Percentiles rank a stretch among this genome's conserved stretches.
Conservation (phyloP, 2,113 vertebrate genomes). For the Columbina picui region DNA sequence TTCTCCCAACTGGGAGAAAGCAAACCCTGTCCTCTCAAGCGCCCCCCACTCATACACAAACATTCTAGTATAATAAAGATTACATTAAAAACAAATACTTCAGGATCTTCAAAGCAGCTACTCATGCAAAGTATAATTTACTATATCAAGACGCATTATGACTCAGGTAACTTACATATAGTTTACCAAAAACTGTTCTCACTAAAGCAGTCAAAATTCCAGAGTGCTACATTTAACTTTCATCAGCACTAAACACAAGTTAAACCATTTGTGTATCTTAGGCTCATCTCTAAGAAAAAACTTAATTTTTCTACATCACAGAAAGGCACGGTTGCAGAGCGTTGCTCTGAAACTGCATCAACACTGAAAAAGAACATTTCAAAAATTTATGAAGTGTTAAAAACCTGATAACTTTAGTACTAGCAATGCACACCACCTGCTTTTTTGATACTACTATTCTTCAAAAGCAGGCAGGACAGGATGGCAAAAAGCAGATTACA, state of each 20-base stretch:
- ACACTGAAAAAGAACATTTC: not conserved
- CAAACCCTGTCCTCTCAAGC: not conserved
- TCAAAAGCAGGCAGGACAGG: not conserved
- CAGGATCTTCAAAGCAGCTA: not conserved
- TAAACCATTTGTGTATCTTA: not conserved
- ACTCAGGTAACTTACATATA: not conserved
- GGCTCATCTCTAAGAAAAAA: not conserved
- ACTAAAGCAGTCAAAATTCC: not conserved
- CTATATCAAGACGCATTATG: not conserved
- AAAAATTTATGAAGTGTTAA: not conserved
- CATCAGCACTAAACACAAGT: not conserved
- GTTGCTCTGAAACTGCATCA: not conserved
- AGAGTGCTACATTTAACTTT: not conserved
- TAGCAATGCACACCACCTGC: fast-evolving
- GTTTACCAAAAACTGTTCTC: not conserved
- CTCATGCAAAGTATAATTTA: not conserved
- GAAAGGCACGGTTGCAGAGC: not conserved
- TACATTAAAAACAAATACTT: not conserved
- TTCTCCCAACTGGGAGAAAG: not conserved
- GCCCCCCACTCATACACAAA: not conserved
- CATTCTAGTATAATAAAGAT: not conserved
- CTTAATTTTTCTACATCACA: not conserved
- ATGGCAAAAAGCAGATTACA: not conserved
- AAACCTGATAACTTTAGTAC: not conserved
- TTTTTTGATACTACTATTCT: too few relatives aligned